These are phyloP conservation scores for Apodemus speciosus DNA, from an alignment of 2,113 vertebrate species.

Conservation along the genomic window DNA sequence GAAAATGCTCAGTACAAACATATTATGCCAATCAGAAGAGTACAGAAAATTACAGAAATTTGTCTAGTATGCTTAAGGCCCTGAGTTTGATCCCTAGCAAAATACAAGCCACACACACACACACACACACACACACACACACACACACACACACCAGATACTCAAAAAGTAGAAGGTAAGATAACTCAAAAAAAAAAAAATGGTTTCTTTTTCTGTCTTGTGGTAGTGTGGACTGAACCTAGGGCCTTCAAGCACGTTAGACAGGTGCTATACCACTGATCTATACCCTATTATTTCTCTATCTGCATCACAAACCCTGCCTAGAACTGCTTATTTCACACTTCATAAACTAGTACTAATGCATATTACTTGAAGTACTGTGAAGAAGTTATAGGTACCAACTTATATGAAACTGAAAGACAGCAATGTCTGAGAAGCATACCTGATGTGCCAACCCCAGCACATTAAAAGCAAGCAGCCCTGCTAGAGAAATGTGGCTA, in stretches of 20 bases:
- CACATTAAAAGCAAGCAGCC: background rate
- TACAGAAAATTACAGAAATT: background rate
- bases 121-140: background rate
- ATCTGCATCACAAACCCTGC: background rate
- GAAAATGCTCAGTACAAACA: background rate
- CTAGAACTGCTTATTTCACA: background rate
- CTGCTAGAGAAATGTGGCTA: background rate
- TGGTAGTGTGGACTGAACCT: background rate
- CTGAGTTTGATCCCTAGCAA: background rate
- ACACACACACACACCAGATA: background rate
- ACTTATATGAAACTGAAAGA: background rate
- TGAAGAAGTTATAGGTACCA: background rate
- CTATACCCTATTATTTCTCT: background rate
- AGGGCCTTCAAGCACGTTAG: background rate
- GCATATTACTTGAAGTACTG: background rate
- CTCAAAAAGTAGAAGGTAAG: background rate
- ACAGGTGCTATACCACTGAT: background rate
- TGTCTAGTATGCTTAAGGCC: background rate
- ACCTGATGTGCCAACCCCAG: background rate
- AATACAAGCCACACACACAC: background rate
- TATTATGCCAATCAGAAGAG: background rate
- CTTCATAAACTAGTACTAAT: background rate
- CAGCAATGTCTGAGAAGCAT: background rate
- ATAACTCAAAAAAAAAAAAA: background rate
- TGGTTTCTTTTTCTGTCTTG: background rate